Evolutionary conservation across 1,140 invertebrate genomes (phyloP).

Genomic region (Apis cerana): DNA sequence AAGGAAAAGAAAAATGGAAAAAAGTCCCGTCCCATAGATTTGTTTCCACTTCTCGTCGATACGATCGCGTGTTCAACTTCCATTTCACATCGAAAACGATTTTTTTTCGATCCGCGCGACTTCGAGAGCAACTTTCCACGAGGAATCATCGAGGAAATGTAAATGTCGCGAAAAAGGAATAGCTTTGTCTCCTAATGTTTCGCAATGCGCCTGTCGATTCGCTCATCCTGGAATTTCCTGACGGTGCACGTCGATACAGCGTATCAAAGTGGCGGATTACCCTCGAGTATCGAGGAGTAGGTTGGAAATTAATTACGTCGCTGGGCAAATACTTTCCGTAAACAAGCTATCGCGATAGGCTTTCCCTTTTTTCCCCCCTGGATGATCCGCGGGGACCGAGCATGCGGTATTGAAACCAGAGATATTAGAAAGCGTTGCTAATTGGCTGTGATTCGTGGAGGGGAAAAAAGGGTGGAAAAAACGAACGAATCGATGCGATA

Average conservation of each 20-base stretch:
- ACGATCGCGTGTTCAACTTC: neutral
- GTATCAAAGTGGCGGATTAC: constrained; percentile 50
- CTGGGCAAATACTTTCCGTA: constrained; percentile 46
- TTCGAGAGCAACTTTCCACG: accelerated
- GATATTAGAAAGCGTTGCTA: neutral
- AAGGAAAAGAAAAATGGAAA: neutral
- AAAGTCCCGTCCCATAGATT: neutral
- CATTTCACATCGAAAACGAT: constrained; percentile 3
- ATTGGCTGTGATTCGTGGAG: neutral
- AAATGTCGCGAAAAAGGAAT: neutral
- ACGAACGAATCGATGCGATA: neutral
- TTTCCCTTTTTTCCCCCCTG: too few species aligned
- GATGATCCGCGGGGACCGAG: neutral
- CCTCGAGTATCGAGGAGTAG: neutral
- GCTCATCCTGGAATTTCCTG: neutral
- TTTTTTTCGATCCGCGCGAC: neutral
- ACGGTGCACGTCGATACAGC: neutral
- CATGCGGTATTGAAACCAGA: too few species aligned
- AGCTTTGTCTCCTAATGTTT: neutral
- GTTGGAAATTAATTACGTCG: constrained; percentile 57
- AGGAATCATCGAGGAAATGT: too few species aligned
- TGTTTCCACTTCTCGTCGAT: neutral
- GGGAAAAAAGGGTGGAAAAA: too few species aligned
- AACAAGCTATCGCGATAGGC: constrained; percentile 1
- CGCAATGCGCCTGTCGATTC: neutral